Conservation (phyloP, 1,140 invertebrate species). For the Eurosta solidaginis region DNA sequence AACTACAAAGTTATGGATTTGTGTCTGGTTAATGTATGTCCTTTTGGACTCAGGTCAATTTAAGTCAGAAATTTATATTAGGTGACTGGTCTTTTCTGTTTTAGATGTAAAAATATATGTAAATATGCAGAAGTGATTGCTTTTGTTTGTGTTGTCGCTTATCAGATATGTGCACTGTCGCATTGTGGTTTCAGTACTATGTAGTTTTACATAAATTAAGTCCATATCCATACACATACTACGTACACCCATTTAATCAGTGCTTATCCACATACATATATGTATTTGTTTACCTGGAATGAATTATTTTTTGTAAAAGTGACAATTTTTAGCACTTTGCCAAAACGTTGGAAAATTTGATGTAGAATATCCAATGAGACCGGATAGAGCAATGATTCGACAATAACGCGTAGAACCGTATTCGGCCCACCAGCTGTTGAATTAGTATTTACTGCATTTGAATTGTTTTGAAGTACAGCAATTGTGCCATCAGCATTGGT, state of each 20-base stretch:
- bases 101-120: neutral
- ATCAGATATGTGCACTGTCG: slow-evolving; percentile 1
- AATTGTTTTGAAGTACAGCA: slow-evolving; percentile 58
- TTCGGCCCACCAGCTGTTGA: slow-evolving; percentile 86
- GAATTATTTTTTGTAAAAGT: slow-evolving; percentile 99
- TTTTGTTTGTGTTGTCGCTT: neutral
- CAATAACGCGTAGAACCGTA: slow-evolving; percentile 95
- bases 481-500: slow-evolving; percentile 49
- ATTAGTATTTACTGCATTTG: slow-evolving; percentile 48
- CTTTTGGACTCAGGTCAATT: too few species aligned
- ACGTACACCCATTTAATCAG: neutral
- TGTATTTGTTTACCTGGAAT: slow-evolving; percentile 69
- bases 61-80: too few species aligned
- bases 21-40: too few species aligned
- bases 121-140: neutral
- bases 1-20: too few species aligned
- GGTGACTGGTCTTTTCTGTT: too few species aligned
- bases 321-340: slow-evolving; percentile 98
- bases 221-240: neutral
- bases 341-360: slow-evolving; percentile 96
- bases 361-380: slow-evolving; percentile 96
- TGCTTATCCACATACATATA: neutral
- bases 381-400: slow-evolving; percentile 98
- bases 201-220: neutral
- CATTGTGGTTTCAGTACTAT: neutral